Evolutionary conservation across 2,113 vertebrate species (phyloP).

Genomic region (Odontophorus gujanensis): DNA sequence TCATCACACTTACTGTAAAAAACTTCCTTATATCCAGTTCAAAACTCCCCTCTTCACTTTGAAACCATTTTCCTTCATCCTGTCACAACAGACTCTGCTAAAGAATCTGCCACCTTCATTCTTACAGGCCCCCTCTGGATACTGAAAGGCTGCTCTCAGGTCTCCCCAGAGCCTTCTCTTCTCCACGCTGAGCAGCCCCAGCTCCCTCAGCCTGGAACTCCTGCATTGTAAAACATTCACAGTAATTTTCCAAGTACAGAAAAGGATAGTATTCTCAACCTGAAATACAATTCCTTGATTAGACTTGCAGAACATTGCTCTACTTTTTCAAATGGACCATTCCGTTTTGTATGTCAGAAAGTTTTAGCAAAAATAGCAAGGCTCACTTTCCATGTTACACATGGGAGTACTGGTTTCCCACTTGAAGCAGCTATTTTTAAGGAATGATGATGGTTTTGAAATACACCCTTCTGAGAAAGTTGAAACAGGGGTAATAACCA

Average conservation of each 20-base stretch:
- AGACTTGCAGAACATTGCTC: neutral
- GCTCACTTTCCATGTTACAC: neutral
- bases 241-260: neutral
- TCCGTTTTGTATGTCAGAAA: neutral
- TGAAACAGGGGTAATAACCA: neutral
- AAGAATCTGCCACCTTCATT: no score
- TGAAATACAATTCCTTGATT: neutral
- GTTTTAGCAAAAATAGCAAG: neutral
- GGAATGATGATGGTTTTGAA: neutral
- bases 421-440: conserved; percentile 4
- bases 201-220: neutral
- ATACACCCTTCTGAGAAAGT: neutral
- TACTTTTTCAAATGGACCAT: neutral
- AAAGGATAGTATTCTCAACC: neutral
- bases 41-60: no score
- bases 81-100: no score
- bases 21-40: no score
- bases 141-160: no score
- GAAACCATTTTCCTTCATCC: no score
- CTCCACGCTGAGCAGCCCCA: no score
- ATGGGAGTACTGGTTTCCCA: neutral
- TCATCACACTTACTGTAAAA: no score
- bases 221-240: neutral
- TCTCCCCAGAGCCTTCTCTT: no score
- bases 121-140: no score